Evolutionary conservation across 2,113 vertebrate genomes (phyloP).

Genomic region (Corythornis vintsioides): DNA sequence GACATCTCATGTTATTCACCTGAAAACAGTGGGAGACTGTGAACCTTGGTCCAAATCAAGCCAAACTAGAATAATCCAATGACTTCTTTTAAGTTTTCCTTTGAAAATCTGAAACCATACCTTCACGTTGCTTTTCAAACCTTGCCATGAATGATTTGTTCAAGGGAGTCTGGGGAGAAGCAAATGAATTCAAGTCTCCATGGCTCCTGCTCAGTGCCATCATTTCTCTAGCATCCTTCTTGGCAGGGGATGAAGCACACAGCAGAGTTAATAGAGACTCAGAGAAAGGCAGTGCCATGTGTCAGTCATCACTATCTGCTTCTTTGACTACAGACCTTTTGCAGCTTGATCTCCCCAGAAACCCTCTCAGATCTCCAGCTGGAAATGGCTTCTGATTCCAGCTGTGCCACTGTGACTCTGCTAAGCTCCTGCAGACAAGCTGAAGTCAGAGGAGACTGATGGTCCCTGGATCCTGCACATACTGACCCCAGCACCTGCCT

Average conservation of each 20-base stretch:
- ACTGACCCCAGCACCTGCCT: slow-evolving; percentile 19
- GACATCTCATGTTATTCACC: not conserved
- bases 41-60: not conserved
- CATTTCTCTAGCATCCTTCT: not conserved
- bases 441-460: not conserved
- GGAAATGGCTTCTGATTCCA: slow-evolving; percentile 25
- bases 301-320: not conserved
- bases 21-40: not conserved
- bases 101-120: not conserved
- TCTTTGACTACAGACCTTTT: slow-evolving; percentile 36
- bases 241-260: not conserved
- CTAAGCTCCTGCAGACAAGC: slow-evolving; percentile 43
- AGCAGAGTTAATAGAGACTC: not conserved
- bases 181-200: slow-evolving; percentile 29
- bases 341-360: slow-evolving; percentile 15
- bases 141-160: slow-evolving; percentile 26
- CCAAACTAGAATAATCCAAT: not conserved
- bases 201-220: not conserved
- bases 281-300: not conserved
- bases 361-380: not conserved
- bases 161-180: not conserved
- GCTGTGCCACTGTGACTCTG: not conserved
- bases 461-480: not conserved
- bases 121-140: not conserved
- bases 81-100: not conserved